phyloP scores from a whole-genome alignment of 2,888 invertebrate species.

The Lasioglossum malachurum region DNA sequence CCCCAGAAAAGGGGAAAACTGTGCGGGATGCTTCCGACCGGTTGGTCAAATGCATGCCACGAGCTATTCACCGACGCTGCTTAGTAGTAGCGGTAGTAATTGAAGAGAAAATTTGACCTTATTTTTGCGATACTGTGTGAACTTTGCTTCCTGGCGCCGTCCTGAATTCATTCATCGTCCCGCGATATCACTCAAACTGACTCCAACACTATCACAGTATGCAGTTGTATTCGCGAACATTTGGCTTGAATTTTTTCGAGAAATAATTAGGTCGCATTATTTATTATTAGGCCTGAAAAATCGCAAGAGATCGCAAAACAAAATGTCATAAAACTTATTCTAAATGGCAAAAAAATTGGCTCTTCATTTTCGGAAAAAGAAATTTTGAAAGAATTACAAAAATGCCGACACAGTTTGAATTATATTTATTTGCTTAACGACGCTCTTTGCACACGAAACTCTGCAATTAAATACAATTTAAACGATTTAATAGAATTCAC shows the following conservation, averaged over 20 bases:
- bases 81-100: not conserved
- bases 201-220: not conserved
- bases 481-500: not conserved
- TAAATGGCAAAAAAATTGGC: no score
- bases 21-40: not conserved
- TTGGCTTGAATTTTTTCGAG: no score
- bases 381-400: no score
- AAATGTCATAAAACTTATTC: no score
- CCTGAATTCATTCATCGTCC: not conserved
- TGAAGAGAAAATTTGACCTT: slow-evolving; percentile 7
- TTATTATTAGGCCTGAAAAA: no score
- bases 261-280: no score
- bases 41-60: not conserved
- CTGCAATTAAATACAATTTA: not conserved
- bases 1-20: slow-evolving; percentile 50
- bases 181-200: not conserved
- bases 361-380: no score
- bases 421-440: no score
- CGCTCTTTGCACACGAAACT: not conserved
- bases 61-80: not conserved
- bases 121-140: not conserved
- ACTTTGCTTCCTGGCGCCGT: not conserved
- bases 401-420: no score
- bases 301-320: no score
- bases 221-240: not conserved